Evolutionary conservation across 1,140 invertebrate genomes (phyloP).

Genomic region (Drosophila navojoa): DNA sequence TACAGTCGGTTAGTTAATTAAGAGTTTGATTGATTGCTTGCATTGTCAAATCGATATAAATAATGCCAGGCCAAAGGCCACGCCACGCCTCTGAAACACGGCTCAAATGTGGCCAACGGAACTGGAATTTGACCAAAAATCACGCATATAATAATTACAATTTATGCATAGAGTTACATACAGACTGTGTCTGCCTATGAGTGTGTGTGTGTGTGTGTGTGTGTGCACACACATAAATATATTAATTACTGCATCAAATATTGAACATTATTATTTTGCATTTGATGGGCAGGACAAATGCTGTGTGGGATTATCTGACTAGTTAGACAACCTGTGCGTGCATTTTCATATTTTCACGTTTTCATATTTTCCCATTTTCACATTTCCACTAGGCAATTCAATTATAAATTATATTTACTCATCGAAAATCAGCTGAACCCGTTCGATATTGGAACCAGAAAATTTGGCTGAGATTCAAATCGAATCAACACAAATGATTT

Average conservation of each 20-base stretch:
- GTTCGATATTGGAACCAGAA: neutral
- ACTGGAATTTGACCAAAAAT: conserved; percentile 68
- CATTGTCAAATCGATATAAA: conserved; percentile 64
- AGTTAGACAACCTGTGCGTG: conserved; percentile 12
- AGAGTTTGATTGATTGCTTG: conserved; percentile 75
- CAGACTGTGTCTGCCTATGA: neutral
- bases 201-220: conserved; percentile 25
- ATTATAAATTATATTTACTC: conserved; percentile 57
- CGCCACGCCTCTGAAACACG: neutral
- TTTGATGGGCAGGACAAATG: conserved; percentile 10
- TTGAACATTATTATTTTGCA: conserved; percentile 59
- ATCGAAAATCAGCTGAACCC: conserved; percentile 12
- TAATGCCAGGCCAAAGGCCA: conserved; percentile 12
- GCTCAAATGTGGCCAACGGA: neutral
- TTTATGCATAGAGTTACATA: conserved; percentile 38
- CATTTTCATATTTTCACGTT: conserved; percentile 30
- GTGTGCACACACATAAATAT: conserved; percentile 27
- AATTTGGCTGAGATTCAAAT: neutral
- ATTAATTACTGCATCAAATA: conserved; percentile 75
- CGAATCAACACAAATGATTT: too few species aligned
- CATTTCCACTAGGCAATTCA: conserved; percentile 50
- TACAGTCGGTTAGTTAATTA: conserved; percentile 74
- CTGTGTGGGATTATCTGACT: conserved; percentile 1
- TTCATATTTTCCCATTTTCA: conserved; percentile 10
- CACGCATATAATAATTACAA: conserved; percentile 74